These are phyloP conservation scores for Theocolax elegans DNA, from an alignment of 1,140 invertebrate species.

Conservation along the genomic window DNA sequence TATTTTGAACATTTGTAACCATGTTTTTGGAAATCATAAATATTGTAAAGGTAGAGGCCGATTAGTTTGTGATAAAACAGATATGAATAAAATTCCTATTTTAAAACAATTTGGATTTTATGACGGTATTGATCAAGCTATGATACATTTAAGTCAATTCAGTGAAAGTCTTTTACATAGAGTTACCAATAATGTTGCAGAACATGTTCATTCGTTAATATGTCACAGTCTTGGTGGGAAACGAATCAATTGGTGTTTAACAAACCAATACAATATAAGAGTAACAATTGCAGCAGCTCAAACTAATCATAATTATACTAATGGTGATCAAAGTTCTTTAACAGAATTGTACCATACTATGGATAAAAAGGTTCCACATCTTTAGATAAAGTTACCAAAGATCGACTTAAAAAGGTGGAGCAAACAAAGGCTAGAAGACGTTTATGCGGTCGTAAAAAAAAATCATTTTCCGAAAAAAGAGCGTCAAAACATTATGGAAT, in stretches of 20 bases:
- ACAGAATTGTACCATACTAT: not conserved
- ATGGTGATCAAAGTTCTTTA: not conserved
- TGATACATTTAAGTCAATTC: constrained; percentile 38
- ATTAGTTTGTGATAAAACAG: constrained; percentile 8
- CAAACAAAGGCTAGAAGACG: not conserved
- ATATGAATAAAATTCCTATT: constrained; percentile 43
- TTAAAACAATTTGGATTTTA: constrained; percentile 41
- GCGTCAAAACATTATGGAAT: not conserved
- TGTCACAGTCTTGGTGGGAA: constrained; percentile 59
- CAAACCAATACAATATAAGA: constrained; percentile 50
- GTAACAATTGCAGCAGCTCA: constrained; percentile 50
- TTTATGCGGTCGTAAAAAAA: not conserved
- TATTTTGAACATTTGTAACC: constrained; percentile 50
- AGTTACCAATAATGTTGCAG: constrained; percentile 60
- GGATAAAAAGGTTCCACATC: not conserved
- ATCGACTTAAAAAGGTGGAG: not conserved
- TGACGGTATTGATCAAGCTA: constrained; percentile 31
- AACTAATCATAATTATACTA: constrained; percentile 46
- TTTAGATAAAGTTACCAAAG: not conserved
- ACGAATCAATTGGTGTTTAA: constrained; percentile 51
- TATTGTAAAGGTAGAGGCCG: constrained; percentile 49
- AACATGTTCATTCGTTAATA: constrained; percentile 57
- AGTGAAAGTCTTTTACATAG: constrained; percentile 53
- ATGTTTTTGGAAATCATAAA: constrained; percentile 60
- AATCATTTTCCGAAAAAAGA: not conserved